phyloP scores from a whole-genome alignment of 1,140 invertebrate genomes.

The Pollicipes pollicipes region DNA sequence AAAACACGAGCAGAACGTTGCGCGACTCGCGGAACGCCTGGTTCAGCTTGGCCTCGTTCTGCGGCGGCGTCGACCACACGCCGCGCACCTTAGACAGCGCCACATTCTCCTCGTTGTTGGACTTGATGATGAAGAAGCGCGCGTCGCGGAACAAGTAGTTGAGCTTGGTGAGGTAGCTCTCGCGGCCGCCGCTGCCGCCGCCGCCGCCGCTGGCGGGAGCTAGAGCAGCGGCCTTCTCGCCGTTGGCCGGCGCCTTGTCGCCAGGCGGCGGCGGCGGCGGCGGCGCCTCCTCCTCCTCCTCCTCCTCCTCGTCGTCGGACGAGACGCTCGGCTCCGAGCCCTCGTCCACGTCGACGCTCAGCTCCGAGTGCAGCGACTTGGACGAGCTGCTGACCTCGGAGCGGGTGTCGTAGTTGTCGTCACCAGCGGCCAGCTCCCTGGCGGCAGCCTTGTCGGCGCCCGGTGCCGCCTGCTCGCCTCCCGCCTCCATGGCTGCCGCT shows the following conservation, averaged over 20 bases:
- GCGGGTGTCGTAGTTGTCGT: neutral
- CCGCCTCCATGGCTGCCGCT: neutral
- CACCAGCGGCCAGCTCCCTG: too few species aligned
- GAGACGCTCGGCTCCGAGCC: neutral
- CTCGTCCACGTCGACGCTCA: neutral
- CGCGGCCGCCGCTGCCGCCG: too few species aligned
- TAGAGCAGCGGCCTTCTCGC: neutral
- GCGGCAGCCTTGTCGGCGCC: neutral
- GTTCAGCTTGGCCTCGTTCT: conserved; percentile 91
- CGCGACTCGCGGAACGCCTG: conserved; percentile 77
- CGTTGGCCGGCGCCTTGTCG: neutral
- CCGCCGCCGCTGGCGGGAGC: too few species aligned
- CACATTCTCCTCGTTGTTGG: conserved; percentile 93
- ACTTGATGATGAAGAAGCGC: conserved; percentile 92
- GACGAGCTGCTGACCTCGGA: neutral
- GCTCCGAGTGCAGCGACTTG: neutral
- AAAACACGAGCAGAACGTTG: conserved; percentile 91
- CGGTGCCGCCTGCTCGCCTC: too few species aligned
- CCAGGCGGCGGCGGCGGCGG: too few species aligned
- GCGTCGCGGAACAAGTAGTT: conserved; percentile 90
- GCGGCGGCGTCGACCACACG: conserved; percentile 92
- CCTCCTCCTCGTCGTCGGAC: neutral
- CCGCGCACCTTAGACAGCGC: conserved; percentile 83
- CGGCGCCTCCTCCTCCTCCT: too few species aligned
- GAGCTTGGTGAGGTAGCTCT: conserved; percentile 56